These are phyloP conservation scores for Adrianichthys oophorus DNA, from an alignment of 2,797 vertebrate species.

Conservation along the genomic window DNA sequence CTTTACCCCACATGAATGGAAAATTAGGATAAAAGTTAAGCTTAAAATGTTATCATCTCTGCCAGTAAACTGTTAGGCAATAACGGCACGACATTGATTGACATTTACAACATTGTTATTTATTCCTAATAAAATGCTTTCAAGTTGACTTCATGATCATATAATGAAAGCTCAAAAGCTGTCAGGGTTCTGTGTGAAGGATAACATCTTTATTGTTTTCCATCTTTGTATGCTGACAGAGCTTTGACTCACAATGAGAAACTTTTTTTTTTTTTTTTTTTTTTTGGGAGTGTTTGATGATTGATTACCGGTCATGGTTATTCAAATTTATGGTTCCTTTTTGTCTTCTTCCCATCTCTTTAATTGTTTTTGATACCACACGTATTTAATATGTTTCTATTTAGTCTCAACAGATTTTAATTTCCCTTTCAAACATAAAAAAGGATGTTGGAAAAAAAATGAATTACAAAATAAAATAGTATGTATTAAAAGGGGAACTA, in stretches of 20 bases:
- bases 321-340: conserved; percentile 42
- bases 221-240: conserved; percentile 69
- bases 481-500: background rate
- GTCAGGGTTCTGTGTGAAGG: conserved; percentile 58
- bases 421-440: conserved; percentile 1
- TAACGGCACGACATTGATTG: conserved; percentile 71
- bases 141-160: conserved; percentile 71
- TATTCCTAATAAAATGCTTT: conserved; percentile 76
- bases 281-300: conserved; percentile 42
- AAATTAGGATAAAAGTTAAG: too few species aligned
- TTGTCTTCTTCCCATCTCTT: conserved; percentile 29
- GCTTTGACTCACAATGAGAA: conserved; percentile 49
- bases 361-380: conserved; percentile 45
- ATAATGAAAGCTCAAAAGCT: conserved; percentile 73
- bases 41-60: conserved; percentile 11
- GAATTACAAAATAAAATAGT: background rate
- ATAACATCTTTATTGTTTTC: conserved; percentile 77
- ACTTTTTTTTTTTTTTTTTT: conserved; percentile 30
- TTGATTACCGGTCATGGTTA: conserved; percentile 46
- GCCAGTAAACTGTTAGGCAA: conserved; percentile 53
- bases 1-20: too few species aligned
- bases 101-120: conserved; percentile 68
- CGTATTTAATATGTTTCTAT: conserved; percentile 17
- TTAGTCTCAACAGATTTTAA: conserved; percentile 14
- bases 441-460: conserved; percentile 7